Conservation (phyloP, 2,797 vertebrate species). For the Bucorvus abyssinicus region DNA sequence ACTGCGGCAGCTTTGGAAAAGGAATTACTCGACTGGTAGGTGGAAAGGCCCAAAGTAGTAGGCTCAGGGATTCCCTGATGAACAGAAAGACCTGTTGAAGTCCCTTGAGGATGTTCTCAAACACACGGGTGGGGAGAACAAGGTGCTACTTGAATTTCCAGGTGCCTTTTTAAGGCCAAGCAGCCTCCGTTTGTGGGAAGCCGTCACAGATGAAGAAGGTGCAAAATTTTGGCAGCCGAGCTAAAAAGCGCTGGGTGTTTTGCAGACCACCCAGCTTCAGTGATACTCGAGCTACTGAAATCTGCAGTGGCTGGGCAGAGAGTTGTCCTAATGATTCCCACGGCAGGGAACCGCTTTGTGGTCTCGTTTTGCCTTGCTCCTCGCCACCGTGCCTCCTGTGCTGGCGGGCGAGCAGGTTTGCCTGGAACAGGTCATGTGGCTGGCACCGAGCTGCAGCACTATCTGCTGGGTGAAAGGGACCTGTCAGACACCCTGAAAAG, state of each 20-base stretch:
- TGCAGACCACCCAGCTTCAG: rapidly evolving
- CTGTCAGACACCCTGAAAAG: neutral
- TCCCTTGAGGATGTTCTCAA: neutral
- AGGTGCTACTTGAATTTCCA: neutral
- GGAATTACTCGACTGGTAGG: neutral
- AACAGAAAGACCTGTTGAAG: neutral
- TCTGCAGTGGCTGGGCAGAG: neutral
- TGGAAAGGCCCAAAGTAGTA: neutral
- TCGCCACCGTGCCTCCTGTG: neutral
- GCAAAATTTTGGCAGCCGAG: neutral
- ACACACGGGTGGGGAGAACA: neutral
- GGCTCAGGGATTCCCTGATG: neutral
- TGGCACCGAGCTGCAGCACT: neutral
- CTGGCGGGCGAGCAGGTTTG: neutral
- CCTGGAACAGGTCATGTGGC: neutral
- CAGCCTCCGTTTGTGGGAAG: neutral
- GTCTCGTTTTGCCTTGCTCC: neutral
- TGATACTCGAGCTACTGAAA: neutral
- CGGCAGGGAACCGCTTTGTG: neutral
- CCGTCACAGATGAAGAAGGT: neutral
- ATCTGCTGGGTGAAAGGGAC: neutral
- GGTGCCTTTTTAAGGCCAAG: neutral
- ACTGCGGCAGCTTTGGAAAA: neutral
- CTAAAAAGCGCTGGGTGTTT: neutral
- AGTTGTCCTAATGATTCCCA: neutral